Evolutionary conservation across 2,113 vertebrate species (phyloP).

Genomic region (Cochlearius cochlearius): DNA sequence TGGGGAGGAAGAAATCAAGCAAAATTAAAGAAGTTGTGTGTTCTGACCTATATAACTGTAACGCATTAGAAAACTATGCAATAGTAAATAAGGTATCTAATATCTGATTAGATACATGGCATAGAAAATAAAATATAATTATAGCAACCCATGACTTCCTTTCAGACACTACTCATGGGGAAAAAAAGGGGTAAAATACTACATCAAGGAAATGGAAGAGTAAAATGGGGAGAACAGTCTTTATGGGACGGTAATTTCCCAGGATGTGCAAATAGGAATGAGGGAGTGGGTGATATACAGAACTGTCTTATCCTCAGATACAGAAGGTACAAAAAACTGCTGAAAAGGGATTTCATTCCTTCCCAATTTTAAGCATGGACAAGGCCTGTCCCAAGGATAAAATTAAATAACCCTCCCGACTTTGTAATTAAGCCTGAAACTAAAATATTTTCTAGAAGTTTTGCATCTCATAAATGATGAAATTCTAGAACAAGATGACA

Average conservation of each 20-base stretch:
- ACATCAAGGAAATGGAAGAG: neutral
- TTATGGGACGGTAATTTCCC: neutral
- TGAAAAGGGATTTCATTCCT: neutral
- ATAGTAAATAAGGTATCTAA: neutral
- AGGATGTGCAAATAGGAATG: neutral
- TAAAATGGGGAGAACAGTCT: neutral
- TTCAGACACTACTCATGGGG: neutral
- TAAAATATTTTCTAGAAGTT: neutral
- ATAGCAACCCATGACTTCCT: neutral
- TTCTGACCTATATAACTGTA: neutral
- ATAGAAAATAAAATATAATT: neutral
- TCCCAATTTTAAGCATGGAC: neutral
- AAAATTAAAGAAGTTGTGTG: neutral
- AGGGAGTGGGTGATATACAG: neutral
- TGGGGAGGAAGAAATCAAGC: neutral
- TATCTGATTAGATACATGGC: neutral
- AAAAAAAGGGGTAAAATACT: neutral
- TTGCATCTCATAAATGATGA: neutral
- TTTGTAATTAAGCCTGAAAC: neutral
- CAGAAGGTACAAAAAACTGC: neutral
- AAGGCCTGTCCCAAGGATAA: neutral
- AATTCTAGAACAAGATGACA: neutral
- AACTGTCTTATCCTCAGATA: neutral
- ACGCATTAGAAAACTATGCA: neutral
- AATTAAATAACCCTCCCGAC: neutral